Evolutionary conservation across 2,113 vertebrate species (phyloP).

Genomic region (Himantopus leucocephalus): DNA sequence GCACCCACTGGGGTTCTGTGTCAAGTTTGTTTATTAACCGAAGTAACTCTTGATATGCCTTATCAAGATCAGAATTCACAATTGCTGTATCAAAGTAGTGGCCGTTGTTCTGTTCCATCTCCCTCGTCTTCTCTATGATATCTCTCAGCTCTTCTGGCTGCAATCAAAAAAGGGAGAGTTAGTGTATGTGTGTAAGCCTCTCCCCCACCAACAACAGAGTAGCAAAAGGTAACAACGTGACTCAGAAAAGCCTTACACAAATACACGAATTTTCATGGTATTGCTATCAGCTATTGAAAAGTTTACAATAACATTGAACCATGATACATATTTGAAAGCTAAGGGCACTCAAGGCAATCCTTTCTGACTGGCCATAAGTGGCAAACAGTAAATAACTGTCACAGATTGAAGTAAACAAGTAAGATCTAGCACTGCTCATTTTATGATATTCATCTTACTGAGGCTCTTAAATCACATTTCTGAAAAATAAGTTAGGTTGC

Average conservation of each 20-base stretch:
- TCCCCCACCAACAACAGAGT: neutral
- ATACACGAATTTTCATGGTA: neutral
- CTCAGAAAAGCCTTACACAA: neutral
- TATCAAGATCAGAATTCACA: slow-evolving; percentile 89
- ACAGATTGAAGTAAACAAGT: neutral
- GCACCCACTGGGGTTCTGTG: slow-evolving; percentile 98
- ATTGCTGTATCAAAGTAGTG: slow-evolving; percentile 92
- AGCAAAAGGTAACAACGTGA: neutral
- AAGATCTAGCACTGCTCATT: neutral
- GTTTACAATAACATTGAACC: neutral
- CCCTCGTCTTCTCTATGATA: slow-evolving; percentile 91
- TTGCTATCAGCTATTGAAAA: neutral
- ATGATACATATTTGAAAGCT: neutral
- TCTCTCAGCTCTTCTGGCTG: slow-evolving; percentile 93
- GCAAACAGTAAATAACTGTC: neutral
- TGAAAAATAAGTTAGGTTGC: neutral
- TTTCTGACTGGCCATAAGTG: neutral
- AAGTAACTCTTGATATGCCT: slow-evolving; percentile 87
- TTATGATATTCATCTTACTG: neutral
- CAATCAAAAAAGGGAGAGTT: slow-evolving; percentile 9
- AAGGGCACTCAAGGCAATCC: neutral
- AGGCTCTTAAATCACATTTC: neutral
- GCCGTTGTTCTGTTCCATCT: slow-evolving; percentile 93
- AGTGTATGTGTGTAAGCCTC: neutral
- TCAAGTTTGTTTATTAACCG: slow-evolving; percentile 92